Evolutionary conservation across 2,113 vertebrate species (phyloP), one percentile per base, ranked within the genome.

Genomic region (Bambusicola thoracicus): DNA sequence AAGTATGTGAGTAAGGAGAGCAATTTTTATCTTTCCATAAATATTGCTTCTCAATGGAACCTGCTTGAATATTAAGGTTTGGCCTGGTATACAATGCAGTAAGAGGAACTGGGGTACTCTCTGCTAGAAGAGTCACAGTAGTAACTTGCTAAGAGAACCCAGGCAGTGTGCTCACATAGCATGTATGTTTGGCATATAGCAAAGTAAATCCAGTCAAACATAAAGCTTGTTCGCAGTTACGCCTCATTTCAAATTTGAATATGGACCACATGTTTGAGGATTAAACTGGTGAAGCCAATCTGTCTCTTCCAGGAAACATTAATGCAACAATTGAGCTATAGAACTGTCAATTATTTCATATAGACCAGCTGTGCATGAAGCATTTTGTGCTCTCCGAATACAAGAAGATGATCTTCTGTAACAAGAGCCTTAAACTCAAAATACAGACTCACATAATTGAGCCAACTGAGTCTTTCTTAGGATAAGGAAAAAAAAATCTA

Each of bases 151-250:
- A 73, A 46, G 70, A 63, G 65, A 34, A 87, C 74, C 66, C 91
- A 89, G 41, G 81, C 85, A 91, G 93, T 83, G 69, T 65, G 19
- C 75, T 89, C 67, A 78, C 84, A 74, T 5, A 69, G 73, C 72
- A 89, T 32, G 87, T 51, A 48, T 77, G 76, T 82, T 89, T 77
- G 44, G 77, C 85, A 84, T 90, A 59, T 10, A 81, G 44, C 85
- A 92, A 93, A 96, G 95, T 70, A 96, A 96, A 94, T 70, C 91
- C 95, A 94, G 73, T 11, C 84, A 89, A 94, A 94, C 91, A 92
- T 32, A 85, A 87, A 91, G 81, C 94, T 95, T 96, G 95, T 96
- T 96, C 96, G 89, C 95, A 96, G 94, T 77, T 96, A 94, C 30
- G 87, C 95, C 91, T 95, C 91, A 96, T 94, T 96, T 92, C 38